Base-by-base conservation (phyloP, 2,113 vertebrate genomes). In the Chloroceryle aenea region DNA sequence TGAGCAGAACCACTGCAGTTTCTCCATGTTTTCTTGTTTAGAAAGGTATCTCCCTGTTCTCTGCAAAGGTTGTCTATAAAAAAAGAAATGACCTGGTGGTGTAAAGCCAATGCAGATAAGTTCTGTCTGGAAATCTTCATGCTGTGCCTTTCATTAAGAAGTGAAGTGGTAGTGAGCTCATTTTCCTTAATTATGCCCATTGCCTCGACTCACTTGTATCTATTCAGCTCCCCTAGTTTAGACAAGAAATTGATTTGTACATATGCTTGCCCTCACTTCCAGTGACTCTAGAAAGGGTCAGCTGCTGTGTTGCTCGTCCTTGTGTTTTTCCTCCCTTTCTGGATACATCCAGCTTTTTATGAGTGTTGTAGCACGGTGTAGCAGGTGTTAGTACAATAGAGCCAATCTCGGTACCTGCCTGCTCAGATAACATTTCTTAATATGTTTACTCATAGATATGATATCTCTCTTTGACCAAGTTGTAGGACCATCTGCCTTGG, bases 1-100 rank as follows among this genome's bases (percentile, higher is more conserved):
- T 32, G 26, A 83, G 38, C 23, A 53, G 38, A 86, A 13, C 4
- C 13, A 40, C 25, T 0, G 0, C 0, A 0, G 4, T 40, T 80
- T 43, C 9, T 26, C 36, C 9, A 2, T 1, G 21, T 10, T 21
- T 4, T 10, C 25, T 13, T 25, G 7, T 36, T 86, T 38, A 78
- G 50, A 59, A 74, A 56, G 30, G 23, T 14, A 12, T 45, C 68
- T 48, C 42, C 43, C 7, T 9, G 12, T 80, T n/a, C 45, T n/a
- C 17, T 68, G 2, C 11, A 42, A 87, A 25, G 32, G 15, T 20
- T 21, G 15, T n/a, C 56, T 58, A n/a, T 58, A 71, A 62, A 67
- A 53, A 72, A 74, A 48, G 30, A 64, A 73, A n/a, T 25, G 8
- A 58, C 25, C 13, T 25, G 34, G 52, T 80, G 25, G 12, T 64